Percentiles rank a stretch among this genome's conserved stretches.
phyloP scores from a whole-genome alignment of 2,888 invertebrate genomes.

The Margaritifera margaritifera region DNA sequence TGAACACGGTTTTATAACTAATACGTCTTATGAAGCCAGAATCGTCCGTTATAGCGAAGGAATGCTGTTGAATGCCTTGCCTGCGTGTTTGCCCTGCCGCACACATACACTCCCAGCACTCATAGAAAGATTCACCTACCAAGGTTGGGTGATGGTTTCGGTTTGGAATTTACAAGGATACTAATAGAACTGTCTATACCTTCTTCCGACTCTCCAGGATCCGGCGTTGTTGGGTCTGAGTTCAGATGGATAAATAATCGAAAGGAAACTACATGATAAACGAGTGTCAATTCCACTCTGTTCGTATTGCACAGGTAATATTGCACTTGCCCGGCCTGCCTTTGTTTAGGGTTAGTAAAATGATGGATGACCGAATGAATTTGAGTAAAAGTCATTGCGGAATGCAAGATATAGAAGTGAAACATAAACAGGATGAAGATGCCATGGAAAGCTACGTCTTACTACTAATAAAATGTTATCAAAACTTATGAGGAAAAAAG shows the following conservation, averaged over 20 bases:
- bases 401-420: not conserved
- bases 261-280: constrained; percentile 79
- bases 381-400: constrained; percentile 1
- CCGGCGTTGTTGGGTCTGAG: constrained; percentile 77
- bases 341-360: constrained; percentile 15
- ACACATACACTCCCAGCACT: too few relatives aligned
- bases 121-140: not conserved
- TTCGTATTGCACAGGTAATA: constrained; percentile 42
- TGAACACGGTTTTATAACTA: too few relatives aligned
- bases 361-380: constrained; percentile 1
- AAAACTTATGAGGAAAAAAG: too few relatives aligned
- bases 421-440: not conserved
- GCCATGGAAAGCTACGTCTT: too few relatives aligned
- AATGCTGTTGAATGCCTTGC: too few relatives aligned
- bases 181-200: constrained; percentile 36
- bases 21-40: too few relatives aligned
- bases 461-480: too few relatives aligned
- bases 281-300: constrained; percentile 42
- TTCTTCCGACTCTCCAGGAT: constrained; percentile 40
- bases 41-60: too few relatives aligned
- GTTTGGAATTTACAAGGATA: constrained; percentile 31
- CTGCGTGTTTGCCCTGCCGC: too few relatives aligned
- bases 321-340: constrained; percentile 62
- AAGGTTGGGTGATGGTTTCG: constrained; percentile 9
- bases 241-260: constrained; percentile 85